Percentiles rank a stretch among this genome's conserved stretches.
phyloP scores from a whole-genome alignment of 1,140 invertebrate species.

The Tetraneura akinire region DNA sequence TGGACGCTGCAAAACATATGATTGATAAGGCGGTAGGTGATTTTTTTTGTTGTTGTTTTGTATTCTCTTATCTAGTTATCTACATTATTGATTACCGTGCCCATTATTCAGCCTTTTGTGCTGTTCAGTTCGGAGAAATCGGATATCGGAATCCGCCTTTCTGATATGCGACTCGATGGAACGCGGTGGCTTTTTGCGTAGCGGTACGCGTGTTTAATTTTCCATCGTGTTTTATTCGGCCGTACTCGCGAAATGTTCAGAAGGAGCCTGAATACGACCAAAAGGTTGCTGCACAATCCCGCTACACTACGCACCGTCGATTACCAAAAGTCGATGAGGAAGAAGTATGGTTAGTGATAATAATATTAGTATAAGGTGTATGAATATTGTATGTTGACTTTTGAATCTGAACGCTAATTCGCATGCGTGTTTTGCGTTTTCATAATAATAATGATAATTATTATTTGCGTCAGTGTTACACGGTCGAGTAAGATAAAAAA shows the following conservation, averaged over 20 bases:
- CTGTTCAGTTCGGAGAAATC: neutral
- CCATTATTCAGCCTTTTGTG: neutral
- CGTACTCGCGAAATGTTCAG: neutral
- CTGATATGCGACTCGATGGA: constrained; percentile 1
- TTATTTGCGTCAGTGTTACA: too few relatives aligned
- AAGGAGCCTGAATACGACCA: constrained; percentile 32
- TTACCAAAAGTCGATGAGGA: constrained; percentile 42
- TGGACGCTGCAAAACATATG: neutral
- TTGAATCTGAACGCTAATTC: too few relatives aligned
- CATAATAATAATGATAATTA: too few relatives aligned
- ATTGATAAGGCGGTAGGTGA: neutral
- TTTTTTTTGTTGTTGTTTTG: neutral
- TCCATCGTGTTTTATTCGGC: neutral
- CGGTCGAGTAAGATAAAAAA: too few relatives aligned
- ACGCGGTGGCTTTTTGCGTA: neutral
- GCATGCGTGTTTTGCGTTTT: too few relatives aligned
- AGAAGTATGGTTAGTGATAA: constrained; percentile 45
- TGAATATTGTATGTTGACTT: constrained; percentile 1
- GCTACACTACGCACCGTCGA: constrained; percentile 9
- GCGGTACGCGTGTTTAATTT: neutral
- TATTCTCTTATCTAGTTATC: constrained; percentile 39
- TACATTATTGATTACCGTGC: constrained; percentile 22
- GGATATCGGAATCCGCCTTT: neutral
- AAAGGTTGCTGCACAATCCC: constrained; percentile 22
- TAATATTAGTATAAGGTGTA: too few relatives aligned